phyloP scores from a whole-genome alignment of 2,113 vertebrate genomes.

The Callorhinus ursinus region DNA sequence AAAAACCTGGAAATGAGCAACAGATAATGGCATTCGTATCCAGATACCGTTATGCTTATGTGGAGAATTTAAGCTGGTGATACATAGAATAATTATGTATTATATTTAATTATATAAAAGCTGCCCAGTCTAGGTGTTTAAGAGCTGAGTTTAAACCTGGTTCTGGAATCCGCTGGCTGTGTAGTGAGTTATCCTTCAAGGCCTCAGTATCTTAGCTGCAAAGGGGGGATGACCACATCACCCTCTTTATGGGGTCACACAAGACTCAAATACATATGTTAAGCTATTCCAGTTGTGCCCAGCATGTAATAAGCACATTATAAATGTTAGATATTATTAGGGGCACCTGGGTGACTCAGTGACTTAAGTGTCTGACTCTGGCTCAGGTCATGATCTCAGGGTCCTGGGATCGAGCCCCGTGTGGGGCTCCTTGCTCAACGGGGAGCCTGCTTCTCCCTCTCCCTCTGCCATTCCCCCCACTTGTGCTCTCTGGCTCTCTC shows the following conservation, averaged over 20 bases:
- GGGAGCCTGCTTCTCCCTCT: neutral
- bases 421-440: neutral
- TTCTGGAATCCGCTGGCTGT: neutral
- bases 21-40: neutral
- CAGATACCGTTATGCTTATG: neutral
- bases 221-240: neutral
- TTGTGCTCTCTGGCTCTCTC: neutral
- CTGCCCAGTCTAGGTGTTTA: neutral
- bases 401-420: neutral
- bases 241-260: neutral
- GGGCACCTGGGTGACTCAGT: neutral
- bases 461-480: neutral
- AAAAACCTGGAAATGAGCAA: neutral
- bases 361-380: neutral
- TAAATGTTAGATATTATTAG: neutral
- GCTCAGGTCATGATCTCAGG: neutral
- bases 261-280: neutral
- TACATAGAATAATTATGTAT: neutral
- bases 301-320: neutral
- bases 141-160: neutral
- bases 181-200: neutral
- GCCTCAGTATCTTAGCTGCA: neutral
- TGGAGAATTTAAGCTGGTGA: neutral
- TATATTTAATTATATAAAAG: neutral
- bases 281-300: neutral